Conservation (phyloP, 2,797 vertebrate genomes). For the Myotis myotis region DNA sequence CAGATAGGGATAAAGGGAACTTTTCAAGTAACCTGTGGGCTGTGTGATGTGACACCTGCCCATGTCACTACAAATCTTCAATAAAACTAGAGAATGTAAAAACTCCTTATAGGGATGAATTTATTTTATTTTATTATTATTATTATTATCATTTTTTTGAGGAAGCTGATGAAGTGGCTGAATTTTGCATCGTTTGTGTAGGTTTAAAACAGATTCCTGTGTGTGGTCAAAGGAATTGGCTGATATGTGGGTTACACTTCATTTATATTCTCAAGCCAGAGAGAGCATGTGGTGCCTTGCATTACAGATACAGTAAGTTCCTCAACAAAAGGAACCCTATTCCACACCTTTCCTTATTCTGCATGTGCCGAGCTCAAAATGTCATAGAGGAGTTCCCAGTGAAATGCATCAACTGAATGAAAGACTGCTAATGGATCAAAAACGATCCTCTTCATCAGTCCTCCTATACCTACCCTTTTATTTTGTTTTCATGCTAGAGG, state of each 20-base stretch:
- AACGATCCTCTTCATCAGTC: not conserved
- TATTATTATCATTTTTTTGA: not conserved
- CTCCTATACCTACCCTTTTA: not conserved
- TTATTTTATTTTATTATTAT: too few relatives aligned
- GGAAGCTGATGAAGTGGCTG: not conserved
- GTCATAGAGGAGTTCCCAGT: not conserved
- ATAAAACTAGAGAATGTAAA: not conserved
- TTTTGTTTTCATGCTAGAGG: not conserved
- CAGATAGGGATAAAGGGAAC: not conserved
- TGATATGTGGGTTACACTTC: not conserved
- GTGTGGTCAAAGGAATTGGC: not conserved
- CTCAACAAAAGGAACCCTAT: not conserved
- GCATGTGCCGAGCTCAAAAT: not conserved
- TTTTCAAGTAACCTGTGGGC: not conserved
- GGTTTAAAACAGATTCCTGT: slow-evolving; percentile 19
- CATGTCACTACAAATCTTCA: not conserved
- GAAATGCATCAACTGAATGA: not conserved
- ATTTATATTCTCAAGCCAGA: not conserved
- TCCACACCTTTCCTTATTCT: not conserved
- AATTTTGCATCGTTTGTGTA: not conserved
- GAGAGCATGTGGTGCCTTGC: not conserved
- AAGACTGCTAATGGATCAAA: not conserved
- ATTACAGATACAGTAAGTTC: not conserved
- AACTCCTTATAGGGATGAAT: not conserved
- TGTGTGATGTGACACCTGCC: not conserved